Base-by-base conservation (phyloP, 2,113 vertebrate genomes). In the Peucedramus taeniatus region DNA sequence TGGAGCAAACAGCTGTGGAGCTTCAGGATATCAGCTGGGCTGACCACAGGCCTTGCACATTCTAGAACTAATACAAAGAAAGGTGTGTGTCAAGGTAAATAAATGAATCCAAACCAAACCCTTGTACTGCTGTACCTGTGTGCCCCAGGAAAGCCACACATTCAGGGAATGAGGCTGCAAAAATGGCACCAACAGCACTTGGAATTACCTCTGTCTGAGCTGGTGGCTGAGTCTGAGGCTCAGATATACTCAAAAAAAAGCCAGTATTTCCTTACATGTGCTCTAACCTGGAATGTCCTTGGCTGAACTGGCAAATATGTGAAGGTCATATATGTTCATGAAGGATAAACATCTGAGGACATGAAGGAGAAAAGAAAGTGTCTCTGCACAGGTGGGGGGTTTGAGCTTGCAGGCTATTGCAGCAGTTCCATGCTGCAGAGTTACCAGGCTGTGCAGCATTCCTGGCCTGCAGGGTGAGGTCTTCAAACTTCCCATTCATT, bases 131-230 rank as follows among this genome's bases (percentile, higher is more conserved):
- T 75, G 2, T 28, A 37, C 11, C 8, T 44, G 26, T 4, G 16
- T n/a, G 28, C 3, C n/a, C n/a, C 31, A 37, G 49, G 26, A 72
- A 64, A 91, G 23, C 33, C 64, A 47, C 9, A 0, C 4, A 3
- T 15, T 33, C 30, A 17, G 53, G 23, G 37, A 68, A 56, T 11
- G 21, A 5, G 76, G 50, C 79, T 75, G 65, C 42, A 84, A 68
- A 74, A 61, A 45, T 74, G 28, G 27, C 45, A 47, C 60, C 86
- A 60, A 1, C n/a, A 3, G 53, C 57, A 19, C 66, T 63, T 31
- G 76, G 72, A 70, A 85, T 71, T 90, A 65, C 22, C 61, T 89
- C 57, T 83, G 56, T 53, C 53, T 95, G 86, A 93, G 72, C 53
- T 66, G 70, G 13, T 37, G 51, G 30, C 75, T 30, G 39, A 56